Evolutionary conservation across 2,797 vertebrate genomes (phyloP), one percentile per base, ranked within the genome.

Genomic region (Bradypodion ventrale): DNA sequence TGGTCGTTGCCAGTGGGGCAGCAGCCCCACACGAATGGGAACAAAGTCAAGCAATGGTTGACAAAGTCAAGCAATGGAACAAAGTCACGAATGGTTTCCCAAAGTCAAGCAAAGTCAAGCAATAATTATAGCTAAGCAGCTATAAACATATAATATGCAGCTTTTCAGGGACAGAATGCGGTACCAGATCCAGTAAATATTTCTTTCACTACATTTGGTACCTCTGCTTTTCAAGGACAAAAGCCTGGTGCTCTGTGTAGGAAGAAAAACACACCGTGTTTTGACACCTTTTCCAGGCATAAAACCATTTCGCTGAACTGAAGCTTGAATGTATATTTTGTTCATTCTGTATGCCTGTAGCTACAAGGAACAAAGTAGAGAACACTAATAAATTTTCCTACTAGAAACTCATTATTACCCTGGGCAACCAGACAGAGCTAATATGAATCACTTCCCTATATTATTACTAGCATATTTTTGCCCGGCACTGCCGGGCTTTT

Each of bases 361-460:
- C 8, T 87, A 83, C 80, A 84, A 21, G 1, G 73, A 85, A 80
- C 5, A 70, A n/a, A 49, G 78, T 87, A 35, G 9, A 65, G 44
- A 74, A 40, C 2, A 40, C 27, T 46, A 63, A 68, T 16, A 65
- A 37, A 0, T 89, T 85, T 89, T 86, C 15, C 78, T 15, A 4
- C 5, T 42, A 21, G 46, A 84, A 89, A 82, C 21, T 86, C 25
- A 21, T 85, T 85, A 0, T 85, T 75, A 42, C 7, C 42, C 82
- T 82, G 77, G 85, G 65, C 23, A 83, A 68, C 2, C 56, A 84
- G 49, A 3, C 13, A 29, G 2, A 83, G 32, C 25, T 37, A 79
- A 32, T 86, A 83, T 68, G 7, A 72, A 56, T 83, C 78, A 83
- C 19, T 75, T 88, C 86, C 40, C 63, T 72, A 84, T n/a, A n/a